Base-by-base conservation (phyloP, 2,113 vertebrate genomes). In the Microcebus tavaratra region DNA sequence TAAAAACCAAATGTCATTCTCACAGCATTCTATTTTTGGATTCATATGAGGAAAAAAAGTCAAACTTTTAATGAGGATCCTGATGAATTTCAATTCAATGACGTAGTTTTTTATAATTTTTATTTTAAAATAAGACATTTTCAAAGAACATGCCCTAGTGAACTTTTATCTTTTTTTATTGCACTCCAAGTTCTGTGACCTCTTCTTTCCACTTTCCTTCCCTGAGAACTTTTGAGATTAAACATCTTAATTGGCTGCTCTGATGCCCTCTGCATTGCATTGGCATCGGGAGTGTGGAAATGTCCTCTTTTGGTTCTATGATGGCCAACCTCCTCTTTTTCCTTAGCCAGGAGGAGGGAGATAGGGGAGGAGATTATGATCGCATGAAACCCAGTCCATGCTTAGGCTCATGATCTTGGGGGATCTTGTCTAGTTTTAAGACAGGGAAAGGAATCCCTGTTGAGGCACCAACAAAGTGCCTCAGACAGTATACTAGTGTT, bases 1-100 rank as follows among this genome's bases (percentile, higher is more conserved):
- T 65, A 57, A 57, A 90, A 95, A 86, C 42, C n/a, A 27, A 94
- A 86, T 65, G 53, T 23, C 61, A 59, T 96, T 85, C 57, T 92
- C 59, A 53, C 53, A 85, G 50, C 88, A 45, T 18, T 89, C 29
- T 91, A 42, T 67, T 90, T 96, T 55, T 42, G 67, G 55, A 94
- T 78, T 80, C 23, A 42, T 57, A 88, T 55, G 80, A 95, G 6
- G 27, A 82, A 50, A 68, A 97, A 45, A 8, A 92, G 21, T 72
- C 55, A 80, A 73, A 91, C 78, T 95, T 96, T 97, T 97, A 97
- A 97, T 95, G 95, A 98, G 94, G 68, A 79, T 96, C 76, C 90
- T 90, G 88, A 85, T 78, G 25, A 63, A 94, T 92, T 96, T 96
- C 67, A 97, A 59, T 70, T 88, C 80, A 72, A 20, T 92, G 76